Evolutionary conservation across 2,888 invertebrate species (phyloP), one percentile per base, ranked within the genome.

Genomic region (Megalurothrips usitatus): DNA sequence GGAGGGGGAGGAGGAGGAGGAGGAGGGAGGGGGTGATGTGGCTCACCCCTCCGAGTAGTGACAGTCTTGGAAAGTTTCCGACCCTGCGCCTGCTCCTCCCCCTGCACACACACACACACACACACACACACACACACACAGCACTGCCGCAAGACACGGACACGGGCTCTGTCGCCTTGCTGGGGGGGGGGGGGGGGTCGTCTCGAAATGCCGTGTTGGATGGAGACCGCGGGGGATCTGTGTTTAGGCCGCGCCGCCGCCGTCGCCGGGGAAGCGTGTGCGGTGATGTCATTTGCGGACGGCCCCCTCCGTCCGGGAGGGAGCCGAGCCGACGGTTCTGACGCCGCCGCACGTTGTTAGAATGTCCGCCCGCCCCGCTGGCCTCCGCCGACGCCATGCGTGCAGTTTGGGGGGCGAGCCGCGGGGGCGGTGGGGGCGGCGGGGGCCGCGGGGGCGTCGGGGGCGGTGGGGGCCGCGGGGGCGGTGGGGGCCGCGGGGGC

Each of bases 61-160:
- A 75, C 68, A 75, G 68, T 75, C 68, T 75, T 75, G 26, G 68
- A 75, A 75, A 75, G 68, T 75, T 75, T 75, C 68, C 68, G 68
- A n/a, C 26, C 68, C 1, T 26, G 12, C 12, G 68, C 68, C 68
- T 11, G 14, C 19, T 17, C 34, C 58, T 17, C 58, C 19, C 11
- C 58, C 11, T 9, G 14, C 58, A 52, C 14, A 12, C 52, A 12
- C 52, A 52, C 58, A n/a, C n/a, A n/a, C n/a, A n/a, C n/a, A n/a
- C n/a, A n/a, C n/a, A n/a, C n/a, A n/a, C n/a, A n/a, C n/a, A n/a
- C n/a, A n/a, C n/a, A n/a, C n/a, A n/a, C n/a, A n/a, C 58, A 17
- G 58, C 58, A 17, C 58, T n/a, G 17, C 58, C 58, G 6, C 14
- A 17, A 11, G 34, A 43, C 34, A 43, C 34, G 34, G 34, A 43